Evolutionary conservation across 2,797 vertebrate genomes (phyloP).

Genomic region (Capromys pilorides): DNA sequence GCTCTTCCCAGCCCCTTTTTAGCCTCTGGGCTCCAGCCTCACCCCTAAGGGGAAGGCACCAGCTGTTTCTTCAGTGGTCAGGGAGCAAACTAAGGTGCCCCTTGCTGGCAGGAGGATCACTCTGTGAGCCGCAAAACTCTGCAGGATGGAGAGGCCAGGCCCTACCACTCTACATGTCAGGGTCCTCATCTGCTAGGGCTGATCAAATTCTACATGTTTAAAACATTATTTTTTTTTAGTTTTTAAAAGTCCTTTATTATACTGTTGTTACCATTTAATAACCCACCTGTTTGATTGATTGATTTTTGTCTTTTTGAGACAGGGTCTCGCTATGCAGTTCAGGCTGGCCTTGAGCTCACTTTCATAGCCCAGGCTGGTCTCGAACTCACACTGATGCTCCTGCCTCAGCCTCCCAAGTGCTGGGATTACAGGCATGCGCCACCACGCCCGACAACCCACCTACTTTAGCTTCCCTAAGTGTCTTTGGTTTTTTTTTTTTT

Average conservation of each 20-base stretch:
- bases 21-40: neutral
- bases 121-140: neutral
- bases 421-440: too few species aligned
- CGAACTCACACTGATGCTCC: too few species aligned
- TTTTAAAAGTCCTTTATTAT: neutral
- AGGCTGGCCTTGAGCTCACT: too few species aligned
- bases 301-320: too few species aligned
- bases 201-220: neutral
- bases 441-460: too few species aligned
- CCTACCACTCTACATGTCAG: neutral
- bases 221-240: too few species aligned
- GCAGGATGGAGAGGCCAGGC: neutral
- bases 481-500: neutral
- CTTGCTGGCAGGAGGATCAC: neutral
- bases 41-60: neutral
- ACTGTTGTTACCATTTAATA: neutral
- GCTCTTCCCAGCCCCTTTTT: neutral
- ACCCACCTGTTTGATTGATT: neutral
- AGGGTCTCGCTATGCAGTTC: too few species aligned
- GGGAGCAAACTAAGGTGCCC: neutral
- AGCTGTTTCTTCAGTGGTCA: neutral
- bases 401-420: too few species aligned
- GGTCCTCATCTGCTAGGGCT: neutral
- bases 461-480: neutral
- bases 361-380: too few species aligned